Evolutionary conservation across 1,140 invertebrate species (phyloP).

Genomic region (Hyphantria cunea): DNA sequence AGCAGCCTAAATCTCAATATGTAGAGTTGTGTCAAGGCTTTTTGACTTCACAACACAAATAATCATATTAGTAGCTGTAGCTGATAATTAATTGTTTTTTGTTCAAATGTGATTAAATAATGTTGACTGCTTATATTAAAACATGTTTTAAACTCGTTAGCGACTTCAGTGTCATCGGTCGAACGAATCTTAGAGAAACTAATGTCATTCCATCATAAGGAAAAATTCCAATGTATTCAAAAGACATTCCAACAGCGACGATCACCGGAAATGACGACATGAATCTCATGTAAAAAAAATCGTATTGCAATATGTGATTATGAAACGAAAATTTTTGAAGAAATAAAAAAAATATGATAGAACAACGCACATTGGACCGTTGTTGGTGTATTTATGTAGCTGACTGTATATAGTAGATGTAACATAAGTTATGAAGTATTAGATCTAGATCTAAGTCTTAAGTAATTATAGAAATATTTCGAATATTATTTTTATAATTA

Average conservation of each 20-base stretch:
- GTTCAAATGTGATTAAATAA: too few species aligned
- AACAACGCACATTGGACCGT: conserved; percentile 18
- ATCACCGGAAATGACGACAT: conserved; percentile 13
- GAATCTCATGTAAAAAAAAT: conserved; percentile 39
- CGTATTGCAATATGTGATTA: neutral
- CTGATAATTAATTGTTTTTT: too few species aligned
- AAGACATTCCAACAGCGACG: conserved; percentile 23
- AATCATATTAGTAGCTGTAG: too few species aligned
- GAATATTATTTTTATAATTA: conserved; percentile 65
- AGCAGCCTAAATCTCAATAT: too few species aligned
- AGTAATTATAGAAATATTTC: conserved; percentile 59
- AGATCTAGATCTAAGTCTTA: conserved; percentile 55
- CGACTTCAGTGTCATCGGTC: too few species aligned
- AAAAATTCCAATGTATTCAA: conserved; percentile 4
- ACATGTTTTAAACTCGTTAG: too few species aligned
- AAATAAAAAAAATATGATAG: conserved; percentile 11
- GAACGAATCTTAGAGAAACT: neutral
- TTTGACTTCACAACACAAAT: too few species aligned
- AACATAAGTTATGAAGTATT: conserved; percentile 62
- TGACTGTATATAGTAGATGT: conserved; percentile 48
- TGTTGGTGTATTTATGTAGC: conserved; percentile 32
- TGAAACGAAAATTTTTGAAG: neutral
- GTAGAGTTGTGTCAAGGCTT: too few species aligned
- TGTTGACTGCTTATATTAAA: too few species aligned
- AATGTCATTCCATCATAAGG: conserved; percentile 1